Evolutionary conservation across 2,797 vertebrate species (phyloP), one percentile per base, ranked within the genome.

Genomic region (Peromyscus aztecus): DNA sequence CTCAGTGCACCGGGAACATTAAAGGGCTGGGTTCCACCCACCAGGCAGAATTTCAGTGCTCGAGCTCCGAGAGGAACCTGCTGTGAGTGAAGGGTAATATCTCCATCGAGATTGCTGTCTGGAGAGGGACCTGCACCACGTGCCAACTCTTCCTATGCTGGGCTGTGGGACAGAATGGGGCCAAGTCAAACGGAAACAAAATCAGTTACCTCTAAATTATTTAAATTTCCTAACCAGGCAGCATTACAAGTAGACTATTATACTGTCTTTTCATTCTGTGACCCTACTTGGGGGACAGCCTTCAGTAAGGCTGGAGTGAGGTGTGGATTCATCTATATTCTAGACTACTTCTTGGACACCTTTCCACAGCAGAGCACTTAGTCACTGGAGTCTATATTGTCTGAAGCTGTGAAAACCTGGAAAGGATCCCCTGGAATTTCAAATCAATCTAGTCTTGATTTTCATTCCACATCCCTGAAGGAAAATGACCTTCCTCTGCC

Each of bases 191-290:
- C 21, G 49, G 73, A 69, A 94, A 77, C 57, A 34, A 82, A 75
- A 91, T 63, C 37, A 9, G 5, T 86, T 67, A 31, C 57, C 31
- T 59, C 95, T 77, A 80, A 90, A 92, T 78, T 91, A 90, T 76
- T 93, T 81, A 92, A 92, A 80, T 89, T 92, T 90, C n/a, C 63
- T 81, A 90, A 6, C 5, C 57, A 92, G 95, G 69, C 63, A 93
- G 82, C 73, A 82, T 31, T 77, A 34, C 61, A 88, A 21, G 37
- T 24, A 65, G 24, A 27, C 46, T 40, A 52, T 59, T 12, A 43
- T 69, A 49, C 10, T 37, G 4, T 85, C 17, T 84, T 82, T 49
- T 92, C 52, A 81, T 89, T 67, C 43, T 84, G 59, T 61, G 31
- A 55, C 13, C 6, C 13, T 57, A 52, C 71, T 19, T 82, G 23